Conservation (phyloP, 1,140 invertebrate species). For the Conus ventricosus region DNA sequence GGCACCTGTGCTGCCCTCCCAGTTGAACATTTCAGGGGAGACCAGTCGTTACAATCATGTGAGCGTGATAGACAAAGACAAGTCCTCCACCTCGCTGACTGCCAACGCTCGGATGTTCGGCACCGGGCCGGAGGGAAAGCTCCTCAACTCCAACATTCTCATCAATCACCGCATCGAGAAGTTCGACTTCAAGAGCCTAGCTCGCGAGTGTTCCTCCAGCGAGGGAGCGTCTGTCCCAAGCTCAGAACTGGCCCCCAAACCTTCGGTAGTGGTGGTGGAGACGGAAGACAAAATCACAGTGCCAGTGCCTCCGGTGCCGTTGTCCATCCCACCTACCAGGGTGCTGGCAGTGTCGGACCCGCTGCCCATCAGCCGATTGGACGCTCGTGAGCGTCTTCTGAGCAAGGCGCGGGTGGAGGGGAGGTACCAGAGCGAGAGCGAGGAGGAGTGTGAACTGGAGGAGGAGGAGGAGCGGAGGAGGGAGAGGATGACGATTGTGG, state of each 20-base stretch:
- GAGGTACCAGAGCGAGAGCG: slow-evolving; percentile 59
- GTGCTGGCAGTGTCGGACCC: background rate
- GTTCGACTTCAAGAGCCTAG: slow-evolving; percentile 54
- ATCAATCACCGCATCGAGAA: slow-evolving; percentile 43
- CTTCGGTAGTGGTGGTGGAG: background rate
- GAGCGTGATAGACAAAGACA: background rate
- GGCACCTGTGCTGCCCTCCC: background rate
- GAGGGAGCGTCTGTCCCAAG: background rate
- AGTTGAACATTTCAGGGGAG: background rate
- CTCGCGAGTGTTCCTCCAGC: slow-evolving; percentile 35
- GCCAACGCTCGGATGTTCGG: background rate
- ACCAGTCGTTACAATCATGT: background rate
- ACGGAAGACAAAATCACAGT: background rate
- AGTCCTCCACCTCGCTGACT: background rate
- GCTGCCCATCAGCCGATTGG: slow-evolving; percentile 56
- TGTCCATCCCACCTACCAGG: background rate
- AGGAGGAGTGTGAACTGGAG: slow-evolving; percentile 56
- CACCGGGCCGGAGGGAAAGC: background rate
- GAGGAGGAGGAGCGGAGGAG: slow-evolving; percentile 50
- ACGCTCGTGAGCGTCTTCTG: slow-evolving; percentile 57
- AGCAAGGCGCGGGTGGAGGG: slow-evolving; percentile 47
- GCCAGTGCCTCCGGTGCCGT: background rate
- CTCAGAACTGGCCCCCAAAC: background rate
- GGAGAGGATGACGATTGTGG: slow-evolving; percentile 57
- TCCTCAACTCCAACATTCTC: slow-evolving; percentile 25